phyloP scores from a whole-genome alignment of 2,113 vertebrate genomes.

The Otus sunia region DNA sequence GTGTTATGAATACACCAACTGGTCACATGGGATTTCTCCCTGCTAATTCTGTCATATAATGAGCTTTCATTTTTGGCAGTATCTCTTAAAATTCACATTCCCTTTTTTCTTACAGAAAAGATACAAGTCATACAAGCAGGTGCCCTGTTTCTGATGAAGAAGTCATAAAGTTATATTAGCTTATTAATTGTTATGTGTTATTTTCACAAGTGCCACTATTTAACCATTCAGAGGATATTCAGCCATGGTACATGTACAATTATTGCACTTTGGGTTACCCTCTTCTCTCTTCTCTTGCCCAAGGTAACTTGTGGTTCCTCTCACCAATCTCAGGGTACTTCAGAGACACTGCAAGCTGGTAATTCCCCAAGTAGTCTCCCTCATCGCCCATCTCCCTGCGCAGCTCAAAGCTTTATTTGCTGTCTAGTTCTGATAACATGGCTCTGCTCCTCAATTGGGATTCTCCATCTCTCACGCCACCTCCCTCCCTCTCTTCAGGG shows the following conservation, averaged over 20 bases:
- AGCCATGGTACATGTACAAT: not conserved
- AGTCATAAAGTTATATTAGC: not conserved
- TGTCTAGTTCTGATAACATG: not conserved
- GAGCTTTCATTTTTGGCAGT: not conserved
- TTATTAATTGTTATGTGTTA: not conserved
- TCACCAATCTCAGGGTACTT: not conserved
- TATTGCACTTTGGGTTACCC: not conserved
- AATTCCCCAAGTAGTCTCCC: not conserved
- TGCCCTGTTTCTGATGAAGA: not conserved
- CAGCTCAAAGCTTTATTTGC: not conserved
- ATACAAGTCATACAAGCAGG: not conserved
- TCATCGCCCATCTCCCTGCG: not conserved
- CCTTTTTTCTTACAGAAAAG: not conserved
- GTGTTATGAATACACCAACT: not conserved
- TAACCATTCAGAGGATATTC: not conserved
- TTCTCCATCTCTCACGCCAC: not conserved
- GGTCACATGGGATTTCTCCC: not conserved
- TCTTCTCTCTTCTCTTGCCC: not conserved
- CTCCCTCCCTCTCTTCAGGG: not conserved
- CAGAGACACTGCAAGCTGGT: not conserved
- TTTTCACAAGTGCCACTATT: not conserved
- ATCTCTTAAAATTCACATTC: not conserved
- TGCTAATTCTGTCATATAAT: not conserved
- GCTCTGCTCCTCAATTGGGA: not conserved
- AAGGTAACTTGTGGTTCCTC: not conserved